Percentiles rank a stretch among this genome's conserved stretches.
Conservation (phyloP, 2,797 vertebrate species). For the Chromis chromis region DNA sequence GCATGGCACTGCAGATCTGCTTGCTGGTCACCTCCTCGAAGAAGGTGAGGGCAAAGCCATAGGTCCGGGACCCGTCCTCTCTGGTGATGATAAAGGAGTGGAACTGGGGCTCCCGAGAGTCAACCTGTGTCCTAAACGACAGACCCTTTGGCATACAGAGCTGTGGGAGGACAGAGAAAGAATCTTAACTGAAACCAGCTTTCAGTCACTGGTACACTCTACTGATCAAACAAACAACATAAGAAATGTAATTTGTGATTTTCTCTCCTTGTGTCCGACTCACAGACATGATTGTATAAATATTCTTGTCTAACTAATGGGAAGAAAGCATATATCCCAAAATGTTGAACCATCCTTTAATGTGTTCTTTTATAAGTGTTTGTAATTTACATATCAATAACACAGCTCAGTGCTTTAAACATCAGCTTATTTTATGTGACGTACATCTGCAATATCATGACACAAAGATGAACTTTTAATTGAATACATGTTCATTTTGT, state of each 20-base stretch:
- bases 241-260: too few species aligned
- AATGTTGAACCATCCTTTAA: too few species aligned
- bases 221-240: too few species aligned
- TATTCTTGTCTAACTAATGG: too few species aligned
- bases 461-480: not conserved
- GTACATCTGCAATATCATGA: too few species aligned
- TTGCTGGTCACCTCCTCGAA: conserved; percentile 99
- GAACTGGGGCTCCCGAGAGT: conserved; percentile 93
- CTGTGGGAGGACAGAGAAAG: conserved; percentile 51
- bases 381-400: too few species aligned
- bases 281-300: too few species aligned
- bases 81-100: conserved; percentile 99
- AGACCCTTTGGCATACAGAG: conserved; percentile 85
- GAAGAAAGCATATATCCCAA: too few species aligned
- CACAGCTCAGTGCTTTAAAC: too few species aligned
- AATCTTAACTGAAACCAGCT: not conserved
- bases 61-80: conserved; percentile 98
- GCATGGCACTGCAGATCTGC: conserved; percentile 99
- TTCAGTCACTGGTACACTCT: not conserved
- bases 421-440: too few species aligned
- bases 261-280: too few species aligned
- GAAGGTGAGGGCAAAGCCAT: conserved; percentile 98
- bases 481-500: not conserved
- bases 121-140: conserved; percentile 91
- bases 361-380: too few species aligned